A percentile compares a stretch with the other conserved stretches of the same genome.
phyloP scores from a whole-genome alignment of 2,797 vertebrate species.

The Silurus aristotelis region DNA sequence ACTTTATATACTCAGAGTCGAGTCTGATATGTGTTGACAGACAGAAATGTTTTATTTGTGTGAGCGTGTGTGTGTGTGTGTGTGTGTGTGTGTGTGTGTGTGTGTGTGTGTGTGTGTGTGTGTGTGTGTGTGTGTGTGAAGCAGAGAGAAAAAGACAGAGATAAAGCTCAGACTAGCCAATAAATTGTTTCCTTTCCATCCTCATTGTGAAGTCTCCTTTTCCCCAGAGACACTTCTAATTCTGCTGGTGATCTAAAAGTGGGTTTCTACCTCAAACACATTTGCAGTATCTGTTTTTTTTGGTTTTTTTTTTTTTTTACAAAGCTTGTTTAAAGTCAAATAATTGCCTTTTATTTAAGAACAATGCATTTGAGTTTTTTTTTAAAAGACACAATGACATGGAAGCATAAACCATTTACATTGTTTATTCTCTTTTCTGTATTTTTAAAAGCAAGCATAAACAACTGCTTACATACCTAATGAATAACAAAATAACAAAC shows the following conservation, averaged over 20 bases:
- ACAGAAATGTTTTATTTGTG: conserved; percentile 11
- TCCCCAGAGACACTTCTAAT: conserved; percentile 36
- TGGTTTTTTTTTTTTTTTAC: conserved; percentile 12
- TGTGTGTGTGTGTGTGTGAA: not conserved
- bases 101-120: not conserved
- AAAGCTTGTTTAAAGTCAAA: conserved; percentile 5
- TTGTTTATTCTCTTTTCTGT: no score
- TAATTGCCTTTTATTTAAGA: not conserved
- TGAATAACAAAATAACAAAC: no score
- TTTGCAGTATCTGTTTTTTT: conserved; percentile 31
- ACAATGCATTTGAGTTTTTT: not conserved
- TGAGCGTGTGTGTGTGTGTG: conserved; percentile 6
- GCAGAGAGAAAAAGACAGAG: conserved; percentile 6
- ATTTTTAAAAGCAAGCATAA: no score
- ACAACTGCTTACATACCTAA: no score
- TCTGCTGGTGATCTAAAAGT: conserved; percentile 34
- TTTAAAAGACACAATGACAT: not conserved
- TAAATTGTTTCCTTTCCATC: conserved; percentile 39
- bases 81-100: conserved; percentile 12
- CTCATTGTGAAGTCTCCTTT: not conserved
- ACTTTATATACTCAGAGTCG: conserved; percentile 47
- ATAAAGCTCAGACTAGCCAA: conserved; percentile 33
- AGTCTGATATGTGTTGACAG: conserved; percentile 47
- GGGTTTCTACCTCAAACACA: conserved; percentile 34
- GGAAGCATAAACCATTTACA: not conserved